Evolutionary conservation across 2,797 vertebrate species (phyloP), one percentile per base, ranked within the genome.

Genomic region (Macrochelys suwanniensis): DNA sequence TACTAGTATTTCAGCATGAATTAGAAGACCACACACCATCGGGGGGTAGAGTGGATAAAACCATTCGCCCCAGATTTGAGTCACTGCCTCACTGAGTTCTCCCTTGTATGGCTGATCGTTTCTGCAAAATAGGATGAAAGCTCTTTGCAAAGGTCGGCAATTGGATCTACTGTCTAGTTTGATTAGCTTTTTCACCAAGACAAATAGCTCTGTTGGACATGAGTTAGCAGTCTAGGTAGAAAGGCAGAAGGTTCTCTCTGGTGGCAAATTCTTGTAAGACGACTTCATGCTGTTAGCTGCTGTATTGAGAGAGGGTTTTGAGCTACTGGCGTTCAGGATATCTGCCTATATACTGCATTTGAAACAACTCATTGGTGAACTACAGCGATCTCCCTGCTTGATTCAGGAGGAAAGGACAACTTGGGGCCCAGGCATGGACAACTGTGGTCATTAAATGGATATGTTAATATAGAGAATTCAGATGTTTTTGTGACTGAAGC

Each of bases 21-120:
- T 37, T 21, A 21, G 0, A 0, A 1, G 2, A 26, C 51, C 47
- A 6, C 37, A 57, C 25, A 1, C n/a, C 0, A 0, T 37, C 3
- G 37, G 31, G 5, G 37, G 2, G 45, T 56, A 57, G 53, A 61
- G 12, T 17, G 26, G 76, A 49, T 28, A 42, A 17, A 4, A 15
- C 49, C n/a, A 37, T 11, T 26, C 10, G 17, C 68, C 21, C 37
- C 37, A 42, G 28, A 33, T 33, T 61, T 33, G 53, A 57, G 54
- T 53, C 57, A 83, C 28, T 31, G 25, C 21, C 59, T 10, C 0
- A 33, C 65, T 37, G 31, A 19, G 31, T 54, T 54, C 53, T 54
- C 53, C 53, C 19, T 21, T 3, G 19, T 21, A 54, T 53, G 47
- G 37, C 10, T 23, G n/a, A 57, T 17, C 31, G 25, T 45, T 68